Percentiles rank a stretch among this genome's conserved stretches.
These are phyloP conservation scores for Crematogaster levior DNA, from an alignment of 2,888 invertebrate species.

Conservation along the genomic window DNA sequence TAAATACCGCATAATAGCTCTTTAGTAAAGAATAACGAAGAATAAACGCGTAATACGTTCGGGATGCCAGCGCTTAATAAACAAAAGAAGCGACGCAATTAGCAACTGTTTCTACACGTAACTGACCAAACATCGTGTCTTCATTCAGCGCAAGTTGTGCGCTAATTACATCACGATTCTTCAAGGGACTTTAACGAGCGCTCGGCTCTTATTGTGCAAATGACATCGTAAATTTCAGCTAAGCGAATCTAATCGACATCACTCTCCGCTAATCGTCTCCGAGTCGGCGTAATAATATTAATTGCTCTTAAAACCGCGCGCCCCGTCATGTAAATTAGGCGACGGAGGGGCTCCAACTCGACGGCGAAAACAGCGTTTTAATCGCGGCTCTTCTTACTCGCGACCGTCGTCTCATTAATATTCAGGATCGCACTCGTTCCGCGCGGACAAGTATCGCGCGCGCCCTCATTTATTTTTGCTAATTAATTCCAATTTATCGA, in stretches of 20 bases:
- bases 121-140: conserved; percentile 46
- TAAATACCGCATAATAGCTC: not conserved
- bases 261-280: conserved; percentile 49
- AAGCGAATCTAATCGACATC: conserved; percentile 54
- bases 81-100: conserved; percentile 49
- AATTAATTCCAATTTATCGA: conserved; percentile 76
- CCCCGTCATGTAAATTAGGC: conserved; percentile 56
- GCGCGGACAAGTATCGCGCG: conserved; percentile 64
- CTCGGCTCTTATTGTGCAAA: conserved; percentile 36
- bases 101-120: conserved; percentile 25
- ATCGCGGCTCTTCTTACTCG: conserved; percentile 43
- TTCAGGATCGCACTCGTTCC: conserved; percentile 69
- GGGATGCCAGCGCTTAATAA: conserved; percentile 17
- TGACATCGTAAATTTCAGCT: conserved; percentile 48
- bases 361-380: conserved; percentile 56
- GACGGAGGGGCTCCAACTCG: conserved; percentile 38
- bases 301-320: conserved; percentile 54
- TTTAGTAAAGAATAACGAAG: conserved; percentile 27
- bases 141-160: conserved; percentile 33
- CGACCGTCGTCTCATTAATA: conserved; percentile 64
- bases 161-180: conserved; percentile 51
- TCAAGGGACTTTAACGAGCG: conserved; percentile 42
- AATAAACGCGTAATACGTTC: conserved; percentile 8
- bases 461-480: conserved; percentile 69
- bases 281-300: conserved; percentile 53